Evolutionary conservation across 2,113 vertebrate genomes (phyloP), one percentile per base, ranked within the genome.

Genomic region (Chaetodon trifascialis): DNA sequence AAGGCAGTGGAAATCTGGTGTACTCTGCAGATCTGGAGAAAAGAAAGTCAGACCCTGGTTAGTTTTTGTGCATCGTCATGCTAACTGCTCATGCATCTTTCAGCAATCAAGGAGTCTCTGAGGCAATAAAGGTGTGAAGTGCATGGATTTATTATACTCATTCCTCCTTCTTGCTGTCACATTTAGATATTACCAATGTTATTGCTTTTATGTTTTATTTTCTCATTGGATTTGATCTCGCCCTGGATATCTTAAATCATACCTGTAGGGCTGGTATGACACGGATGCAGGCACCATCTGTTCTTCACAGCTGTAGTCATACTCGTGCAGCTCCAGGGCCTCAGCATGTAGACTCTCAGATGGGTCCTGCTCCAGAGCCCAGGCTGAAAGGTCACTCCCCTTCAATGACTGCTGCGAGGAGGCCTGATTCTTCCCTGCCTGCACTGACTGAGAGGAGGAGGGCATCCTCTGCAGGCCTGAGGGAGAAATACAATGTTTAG

Each of bases 211-310:
- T 69, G 5, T 52, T 17, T 16, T 34, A 54, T 54, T 23, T 55
- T 4, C 44, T 72, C 59, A 36, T 52, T 58, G 9, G 25, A 21
- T 55, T 38, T 62, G 0, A 54, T 59, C 19, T 65, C 38, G 38
- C 14, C 10, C 67, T 47, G 15, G 17, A 36, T 55, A 4, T 76
- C 52, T 72, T 38, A 38, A 47, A 58, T 73, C 76, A 11, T 82
- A 96, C 96, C 95, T 95, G 55, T 94, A 95, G 0, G 89, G 86
- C 59, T 94, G 94, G 65, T 94, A 92, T 17, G 92, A 63, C 5
- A 90, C 60, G 0, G 94, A 92, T 0, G 92, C 87, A 6, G 95
- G 95, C 73, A 95, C 95, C 80, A 94, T 94, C 94, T 96, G 96
- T 71, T 96, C 96, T 7, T 94, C 93, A 69, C 90, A 76, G 81